Conservation (phyloP, 1,140 invertebrate species). For the Stenopsyche tienmushanensis region DNA sequence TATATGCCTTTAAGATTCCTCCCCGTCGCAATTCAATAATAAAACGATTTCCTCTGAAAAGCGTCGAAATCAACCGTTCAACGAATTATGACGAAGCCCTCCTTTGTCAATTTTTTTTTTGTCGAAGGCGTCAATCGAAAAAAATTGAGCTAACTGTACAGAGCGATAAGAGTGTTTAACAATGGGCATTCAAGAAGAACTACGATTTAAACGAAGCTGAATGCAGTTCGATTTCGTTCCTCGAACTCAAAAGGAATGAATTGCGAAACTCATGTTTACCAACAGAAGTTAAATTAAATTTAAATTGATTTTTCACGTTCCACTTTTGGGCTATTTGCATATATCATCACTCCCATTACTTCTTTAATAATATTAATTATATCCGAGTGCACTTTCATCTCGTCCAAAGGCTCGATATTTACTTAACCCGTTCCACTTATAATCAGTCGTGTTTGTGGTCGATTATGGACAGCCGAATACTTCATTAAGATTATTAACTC, state of each 20-base stretch:
- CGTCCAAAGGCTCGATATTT: background rate
- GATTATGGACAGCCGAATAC: background rate
- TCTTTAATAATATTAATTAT: constrained; percentile 6
- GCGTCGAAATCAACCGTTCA: background rate
- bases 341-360: background rate
- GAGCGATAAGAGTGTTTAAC: background rate
- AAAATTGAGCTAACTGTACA: background rate
- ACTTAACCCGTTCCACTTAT: background rate
- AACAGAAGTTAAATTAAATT: background rate
- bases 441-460: background rate
- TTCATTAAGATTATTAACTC: background rate
- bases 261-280: background rate
- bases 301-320: background rate
- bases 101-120: background rate
- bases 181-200: background rate
- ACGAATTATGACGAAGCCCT: background rate
- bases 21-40: no score
- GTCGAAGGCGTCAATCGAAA: background rate
- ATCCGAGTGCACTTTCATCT: background rate
- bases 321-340: background rate
- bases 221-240: background rate
- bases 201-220: background rate
- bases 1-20: no score
- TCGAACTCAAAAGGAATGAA: background rate
- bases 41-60: background rate